Conservation (phyloP, 1,140 invertebrate genomes). For the Drosophila obscura region DNA sequence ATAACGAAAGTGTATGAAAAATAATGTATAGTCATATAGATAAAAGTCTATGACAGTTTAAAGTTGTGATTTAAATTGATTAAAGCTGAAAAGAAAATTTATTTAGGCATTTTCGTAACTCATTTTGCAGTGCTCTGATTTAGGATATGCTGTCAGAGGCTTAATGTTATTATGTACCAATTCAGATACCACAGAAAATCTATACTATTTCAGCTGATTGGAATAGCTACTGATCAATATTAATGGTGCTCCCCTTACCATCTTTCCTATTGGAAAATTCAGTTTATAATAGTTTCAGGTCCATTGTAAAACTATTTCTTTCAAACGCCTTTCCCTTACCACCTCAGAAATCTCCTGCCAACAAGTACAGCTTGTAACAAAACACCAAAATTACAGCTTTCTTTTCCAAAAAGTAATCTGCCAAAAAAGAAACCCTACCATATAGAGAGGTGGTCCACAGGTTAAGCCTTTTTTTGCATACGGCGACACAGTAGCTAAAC, state of each 20-base stretch:
- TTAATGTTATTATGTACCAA: no score
- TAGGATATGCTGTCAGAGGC: no score
- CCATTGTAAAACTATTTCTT: not conserved
- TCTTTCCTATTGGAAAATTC: no score
- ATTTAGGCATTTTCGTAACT: no score
- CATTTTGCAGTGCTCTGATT: no score
- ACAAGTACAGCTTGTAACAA: conserved; percentile 40
- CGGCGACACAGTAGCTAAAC: conserved; percentile 54
- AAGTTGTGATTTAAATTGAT: no score
- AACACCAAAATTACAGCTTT: conserved; percentile 18
- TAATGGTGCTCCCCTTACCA: not conserved
- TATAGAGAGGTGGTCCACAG: conserved; percentile 1
- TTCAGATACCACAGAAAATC: no score
- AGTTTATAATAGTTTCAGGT: no score
- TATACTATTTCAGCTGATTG: no score
- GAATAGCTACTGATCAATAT: no score
- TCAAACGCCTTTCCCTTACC: not conserved
- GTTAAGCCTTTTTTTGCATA: conserved; percentile 50
- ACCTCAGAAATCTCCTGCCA: not conserved
- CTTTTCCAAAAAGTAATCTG: not conserved
- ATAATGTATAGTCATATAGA: not conserved
- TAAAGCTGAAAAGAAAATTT: no score
- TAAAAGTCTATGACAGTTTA: not conserved
- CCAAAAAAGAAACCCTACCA: conserved; percentile 13
- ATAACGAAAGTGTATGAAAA: conserved; percentile 6